Evolutionary conservation across 2,797 vertebrate species (phyloP).

Genomic region (Enteromius afrohamiltoni): DNA sequence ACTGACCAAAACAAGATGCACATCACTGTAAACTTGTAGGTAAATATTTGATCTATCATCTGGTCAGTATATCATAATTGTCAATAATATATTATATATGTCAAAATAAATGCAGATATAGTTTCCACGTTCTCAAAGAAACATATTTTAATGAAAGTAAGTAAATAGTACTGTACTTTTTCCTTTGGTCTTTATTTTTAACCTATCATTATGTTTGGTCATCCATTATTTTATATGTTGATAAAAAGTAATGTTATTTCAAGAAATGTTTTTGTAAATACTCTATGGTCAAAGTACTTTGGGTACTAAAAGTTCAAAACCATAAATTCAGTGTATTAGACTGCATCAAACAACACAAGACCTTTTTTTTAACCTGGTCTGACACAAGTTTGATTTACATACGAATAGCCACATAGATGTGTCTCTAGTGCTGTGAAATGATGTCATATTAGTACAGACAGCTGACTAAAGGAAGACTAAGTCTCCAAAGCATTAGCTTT

Average conservation of each 20-base stretch:
- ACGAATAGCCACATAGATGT: constrained; percentile 12
- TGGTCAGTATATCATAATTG: background rate
- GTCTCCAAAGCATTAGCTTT: constrained; percentile 34
- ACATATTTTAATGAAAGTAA: background rate
- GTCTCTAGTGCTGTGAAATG: constrained; percentile 21
- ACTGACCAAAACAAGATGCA: background rate
- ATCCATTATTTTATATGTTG: no score
- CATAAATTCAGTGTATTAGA: background rate
- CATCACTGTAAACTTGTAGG: background rate
- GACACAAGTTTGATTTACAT: constrained; percentile 16
- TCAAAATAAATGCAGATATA: background rate
- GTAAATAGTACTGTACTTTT: no score
- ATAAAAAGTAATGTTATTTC: no score
- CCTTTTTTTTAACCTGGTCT: background rate
- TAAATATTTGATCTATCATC: background rate
- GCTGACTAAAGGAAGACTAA: constrained; percentile 31
- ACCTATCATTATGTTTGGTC: no score
- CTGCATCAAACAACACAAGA: background rate
- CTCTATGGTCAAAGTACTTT: background rate
- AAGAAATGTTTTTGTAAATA: background rate
- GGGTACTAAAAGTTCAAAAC: background rate
- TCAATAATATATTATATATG: no score
- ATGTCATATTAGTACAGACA: constrained; percentile 28
- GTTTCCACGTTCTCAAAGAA: background rate
- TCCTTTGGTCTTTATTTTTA: no score